Percentiles rank a stretch among this genome's conserved stretches.
Evolutionary conservation across 2,888 invertebrate genomes (phyloP).

Genomic region (Boloria euphrosyne): DNA sequence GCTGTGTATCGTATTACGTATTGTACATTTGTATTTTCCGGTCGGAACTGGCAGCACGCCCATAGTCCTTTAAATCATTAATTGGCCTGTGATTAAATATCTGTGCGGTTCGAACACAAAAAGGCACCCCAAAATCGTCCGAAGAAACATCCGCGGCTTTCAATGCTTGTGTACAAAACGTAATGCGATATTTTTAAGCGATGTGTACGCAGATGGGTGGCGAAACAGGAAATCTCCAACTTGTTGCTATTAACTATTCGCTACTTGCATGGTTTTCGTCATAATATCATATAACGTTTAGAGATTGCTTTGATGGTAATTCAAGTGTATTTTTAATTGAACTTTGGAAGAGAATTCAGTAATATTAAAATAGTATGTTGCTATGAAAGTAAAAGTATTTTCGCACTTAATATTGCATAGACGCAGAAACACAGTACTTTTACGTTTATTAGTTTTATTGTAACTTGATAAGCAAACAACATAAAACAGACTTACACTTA

Average conservation of each 20-base stretch:
- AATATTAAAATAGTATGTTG: background rate
- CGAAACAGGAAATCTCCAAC: conserved; percentile 73
- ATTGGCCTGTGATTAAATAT: conserved; percentile 78
- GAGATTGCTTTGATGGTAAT: conserved; percentile 15
- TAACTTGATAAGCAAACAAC: conserved; percentile 2
- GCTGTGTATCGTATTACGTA: conserved; percentile 66
- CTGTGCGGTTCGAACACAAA: conserved; percentile 58
- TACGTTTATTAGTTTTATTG: background rate
- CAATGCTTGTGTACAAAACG: conserved; percentile 57
- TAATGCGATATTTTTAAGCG: conserved; percentile 76
- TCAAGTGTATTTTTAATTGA: conserved; percentile 20
- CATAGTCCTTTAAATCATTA: conserved; percentile 70
- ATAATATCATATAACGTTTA: conserved; percentile 48
- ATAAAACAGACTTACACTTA: background rate
- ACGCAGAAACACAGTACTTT: background rate
- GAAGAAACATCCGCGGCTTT: conserved; percentile 65
- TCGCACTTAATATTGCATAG: background rate
- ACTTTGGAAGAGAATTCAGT: background rate
- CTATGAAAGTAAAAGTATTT: background rate
- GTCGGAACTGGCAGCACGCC: conserved; percentile 77
- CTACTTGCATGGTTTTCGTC: conserved; percentile 53
- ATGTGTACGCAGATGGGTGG: conserved; percentile 76
- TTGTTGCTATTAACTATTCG: conserved; percentile 68
- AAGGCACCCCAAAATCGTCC: conserved; percentile 64
- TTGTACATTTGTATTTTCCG: conserved; percentile 72